Conservation (phyloP, 1,140 invertebrate genomes). For the Saccostrea glomerata region DNA sequence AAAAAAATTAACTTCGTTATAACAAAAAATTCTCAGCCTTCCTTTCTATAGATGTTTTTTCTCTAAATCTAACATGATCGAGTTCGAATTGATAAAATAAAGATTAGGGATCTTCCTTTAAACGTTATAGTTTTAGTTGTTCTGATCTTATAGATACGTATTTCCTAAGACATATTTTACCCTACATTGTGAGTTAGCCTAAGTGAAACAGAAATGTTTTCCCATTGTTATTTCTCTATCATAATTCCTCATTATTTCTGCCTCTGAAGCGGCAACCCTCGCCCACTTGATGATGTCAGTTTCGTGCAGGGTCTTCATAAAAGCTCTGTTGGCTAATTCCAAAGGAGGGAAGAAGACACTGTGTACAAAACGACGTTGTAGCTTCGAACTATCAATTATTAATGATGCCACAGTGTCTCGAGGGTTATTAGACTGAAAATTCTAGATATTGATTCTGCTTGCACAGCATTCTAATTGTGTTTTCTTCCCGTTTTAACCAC, state of each 20-base stretch:
- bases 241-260: neutral
- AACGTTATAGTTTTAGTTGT: too few species aligned
- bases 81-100: too few species aligned
- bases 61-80: too few species aligned
- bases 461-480: neutral
- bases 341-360: neutral
- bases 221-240: too few species aligned
- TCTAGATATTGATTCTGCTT: constrained; percentile 12
- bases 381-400: constrained; percentile 32
- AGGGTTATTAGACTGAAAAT: neutral
- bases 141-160: too few species aligned
- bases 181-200: too few species aligned
- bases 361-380: neutral
- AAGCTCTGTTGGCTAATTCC: neutral
- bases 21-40: too few species aligned
- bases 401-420: neutral
- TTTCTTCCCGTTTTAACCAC: neutral
- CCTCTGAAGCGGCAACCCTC: neutral
- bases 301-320: neutral
- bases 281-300: neutral
- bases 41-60: too few species aligned
- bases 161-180: too few species aligned
- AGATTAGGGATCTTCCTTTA: too few species aligned
- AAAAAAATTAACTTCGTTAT: too few species aligned
- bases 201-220: too few species aligned